Conservation (phyloP, 2,888 invertebrate genomes). For the Rotaria socialis region DNA sequence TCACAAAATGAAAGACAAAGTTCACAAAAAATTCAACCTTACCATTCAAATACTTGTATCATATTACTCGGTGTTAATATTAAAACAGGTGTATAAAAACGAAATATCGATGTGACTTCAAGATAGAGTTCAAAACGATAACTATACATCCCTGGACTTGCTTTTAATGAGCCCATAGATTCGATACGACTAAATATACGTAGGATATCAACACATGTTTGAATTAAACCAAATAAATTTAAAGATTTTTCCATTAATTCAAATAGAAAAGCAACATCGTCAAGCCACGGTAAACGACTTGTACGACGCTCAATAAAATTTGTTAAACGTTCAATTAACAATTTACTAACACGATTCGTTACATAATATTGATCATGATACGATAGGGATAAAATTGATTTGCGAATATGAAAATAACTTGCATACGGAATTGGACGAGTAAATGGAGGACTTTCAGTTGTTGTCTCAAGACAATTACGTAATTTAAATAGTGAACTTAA, state of each 20-base stretch:
- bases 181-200: conserved; percentile 33
- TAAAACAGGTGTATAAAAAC: conserved; percentile 34
- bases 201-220: conserved; percentile 20
- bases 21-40: not conserved
- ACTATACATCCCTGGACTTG: conserved; percentile 6
- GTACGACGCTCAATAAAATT: conserved; percentile 23
- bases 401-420: not conserved
- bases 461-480: conserved; percentile 3
- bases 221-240: conserved; percentile 27
- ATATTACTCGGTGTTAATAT: conserved; percentile 33
- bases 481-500: conserved; percentile 20
- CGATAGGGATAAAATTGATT: not conserved
- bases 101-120: conserved; percentile 4
- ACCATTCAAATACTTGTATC: conserved; percentile 32
- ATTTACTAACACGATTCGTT: conserved; percentile 35
- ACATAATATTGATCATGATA: conserved; percentile 37
- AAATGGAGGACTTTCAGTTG: conserved; percentile 18
- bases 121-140: conserved; percentile 17
- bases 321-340: conserved; percentile 30
- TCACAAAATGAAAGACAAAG: too few relatives aligned
- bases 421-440: not conserved
- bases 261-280: conserved; percentile 35
- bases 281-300: conserved; percentile 32
- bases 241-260: conserved; percentile 36
- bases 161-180: conserved; percentile 4